Evolutionary conservation across 2,888 invertebrate genomes (phyloP).

Genomic region (Abrostola tripartita): DNA sequence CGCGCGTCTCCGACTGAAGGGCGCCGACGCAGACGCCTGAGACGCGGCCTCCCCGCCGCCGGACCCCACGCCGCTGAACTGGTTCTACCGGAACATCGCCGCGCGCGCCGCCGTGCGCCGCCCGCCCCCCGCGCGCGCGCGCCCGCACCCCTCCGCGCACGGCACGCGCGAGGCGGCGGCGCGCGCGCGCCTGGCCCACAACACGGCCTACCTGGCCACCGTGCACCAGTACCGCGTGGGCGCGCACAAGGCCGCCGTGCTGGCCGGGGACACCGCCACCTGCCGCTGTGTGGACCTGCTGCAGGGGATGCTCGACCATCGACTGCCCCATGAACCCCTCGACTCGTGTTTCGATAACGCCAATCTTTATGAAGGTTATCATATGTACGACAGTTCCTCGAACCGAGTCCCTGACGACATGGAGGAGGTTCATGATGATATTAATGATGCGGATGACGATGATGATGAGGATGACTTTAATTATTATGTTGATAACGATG

Average conservation of each 20-base stretch:
- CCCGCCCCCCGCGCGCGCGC: background rate
- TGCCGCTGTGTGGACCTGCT: background rate
- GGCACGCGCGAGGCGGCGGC: background rate
- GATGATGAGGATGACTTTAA: background rate
- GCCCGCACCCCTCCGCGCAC: background rate
- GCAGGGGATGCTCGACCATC: background rate
- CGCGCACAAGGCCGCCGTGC: background rate
- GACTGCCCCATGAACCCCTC: background rate
- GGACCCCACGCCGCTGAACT: background rate
- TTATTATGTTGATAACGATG: background rate
- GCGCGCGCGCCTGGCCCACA: background rate
- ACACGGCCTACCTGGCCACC: background rate
- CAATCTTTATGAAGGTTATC: no score
- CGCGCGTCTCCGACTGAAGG: slow-evolving; percentile 98
- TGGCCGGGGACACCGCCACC: background rate
- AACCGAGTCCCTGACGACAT: background rate
- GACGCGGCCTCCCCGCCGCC: slow-evolving; percentile 9
- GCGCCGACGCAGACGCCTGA: slow-evolving; percentile 92
- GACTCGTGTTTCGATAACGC: background rate
- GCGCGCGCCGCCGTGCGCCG: background rate
- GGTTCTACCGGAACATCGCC: background rate
- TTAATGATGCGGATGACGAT: background rate
- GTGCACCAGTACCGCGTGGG: background rate
- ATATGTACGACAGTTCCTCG: no score
- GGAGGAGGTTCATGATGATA: background rate